Base-by-base conservation (phyloP, 92 coral and sea anemone species). In the Paramuricea clavata region DNA sequence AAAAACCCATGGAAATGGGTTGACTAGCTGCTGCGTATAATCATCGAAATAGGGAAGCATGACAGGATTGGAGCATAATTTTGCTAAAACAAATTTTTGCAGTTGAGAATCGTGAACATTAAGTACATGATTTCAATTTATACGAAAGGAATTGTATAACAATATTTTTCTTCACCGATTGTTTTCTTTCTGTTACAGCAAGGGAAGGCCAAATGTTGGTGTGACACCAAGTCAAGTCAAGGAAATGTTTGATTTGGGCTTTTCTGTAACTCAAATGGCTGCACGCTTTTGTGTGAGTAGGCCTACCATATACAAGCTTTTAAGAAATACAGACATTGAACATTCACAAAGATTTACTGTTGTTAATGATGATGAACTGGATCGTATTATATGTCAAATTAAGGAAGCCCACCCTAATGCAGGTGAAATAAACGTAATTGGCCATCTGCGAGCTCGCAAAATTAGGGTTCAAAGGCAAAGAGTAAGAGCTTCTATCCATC, bases 161-260 rank as follows among this genome's bases (percentile, higher is more conserved):
- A 50, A 16, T 50, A 12, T 7, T 7, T 12, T 7, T 50, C 11
- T 50, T 4, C 22, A 50, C n/a, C n/a, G n/a, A n/a, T n/a, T n/a
- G n/a, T n/a, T n/a, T n/a, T n/a, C n/a, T n/a, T n/a, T n/a, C n/a
- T n/a, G n/a, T 61, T 26, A 22, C 15, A 61, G 69, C 32, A 61
- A 61, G 15, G 83, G 83, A 12, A 54, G 83, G 21, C 83, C 83
- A 27, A 31, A 33, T 0, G 50, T 28, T 78, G 49, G 11, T 57
- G 83, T 78, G 27, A 30, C 69, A 31, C 42, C 44, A 30, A 11
- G 0, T 1, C 83, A 78, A 35, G 49, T 78, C 16, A 54, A 31
- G 39, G 49, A 78, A 36, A 56, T 78, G 83, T 78, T 12, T 78
- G 83, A 78, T 8, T 17, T 78, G 83, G 83, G 83, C 0, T 78